Conservation (phyloP, 2,113 vertebrate genomes). For the cattle (Bos taurus) region ARS-UCD2.0 NC_037349.1:29964001-29964500, state of each 20-base stretch:
- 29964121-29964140: not conserved
- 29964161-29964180: not conserved
- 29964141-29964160: not conserved
- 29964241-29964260: not conserved
- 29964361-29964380: not conserved
- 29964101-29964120: not conserved
- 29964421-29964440: not conserved
- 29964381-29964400: not conserved
- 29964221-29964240: not conserved
- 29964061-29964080: slow-evolving; percentile 52
- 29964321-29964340: not conserved
- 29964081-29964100: not conserved
- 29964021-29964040: slow-evolving; percentile 7
- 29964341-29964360: not conserved
- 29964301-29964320: not conserved
- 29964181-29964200: not conserved
- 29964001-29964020: not conserved
- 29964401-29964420: not conserved
- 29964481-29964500: slow-evolving; percentile 54
- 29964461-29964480: not conserved
- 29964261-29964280: not conserved
- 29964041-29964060: slow-evolving; percentile 59
- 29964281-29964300: not conserved
- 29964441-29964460: not conserved
- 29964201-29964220: not conserved